phyloP scores from a whole-genome alignment of 2,888 invertebrate genomes.

The Drosophila longiperda region DNA sequence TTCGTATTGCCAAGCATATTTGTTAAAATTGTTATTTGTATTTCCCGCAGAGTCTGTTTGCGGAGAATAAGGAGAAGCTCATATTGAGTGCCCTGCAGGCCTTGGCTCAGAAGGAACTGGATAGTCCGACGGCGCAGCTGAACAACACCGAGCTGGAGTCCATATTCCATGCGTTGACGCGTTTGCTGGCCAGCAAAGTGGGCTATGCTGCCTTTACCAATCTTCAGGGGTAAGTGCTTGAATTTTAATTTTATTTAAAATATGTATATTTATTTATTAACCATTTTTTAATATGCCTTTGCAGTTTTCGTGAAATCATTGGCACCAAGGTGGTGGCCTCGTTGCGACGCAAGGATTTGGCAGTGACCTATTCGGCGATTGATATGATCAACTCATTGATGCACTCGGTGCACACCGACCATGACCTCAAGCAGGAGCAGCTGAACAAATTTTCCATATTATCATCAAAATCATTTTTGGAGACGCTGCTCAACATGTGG shows the following conservation, averaged over 20 bases:
- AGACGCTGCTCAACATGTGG: slow-evolving; percentile 97
- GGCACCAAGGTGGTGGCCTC: slow-evolving; percentile 96
- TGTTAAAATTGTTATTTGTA: neutral
- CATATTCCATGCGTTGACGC: slow-evolving; percentile 96
- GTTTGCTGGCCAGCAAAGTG: slow-evolving; percentile 98
- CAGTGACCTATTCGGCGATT: slow-evolving; percentile 97
- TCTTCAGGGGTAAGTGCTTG: slow-evolving; percentile 89
- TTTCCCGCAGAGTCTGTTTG: slow-evolving; percentile 93
- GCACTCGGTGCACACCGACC: slow-evolving; percentile 99
- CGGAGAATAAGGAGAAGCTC: slow-evolving; percentile 98
- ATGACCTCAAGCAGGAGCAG: slow-evolving; percentile 98
- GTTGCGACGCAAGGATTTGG: slow-evolving; percentile 93
- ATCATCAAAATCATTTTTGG: slow-evolving; percentile 95
- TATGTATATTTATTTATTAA: neutral
- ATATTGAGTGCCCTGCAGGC: slow-evolving; percentile 96
- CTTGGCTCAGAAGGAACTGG: slow-evolving; percentile 90
- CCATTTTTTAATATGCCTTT: neutral
- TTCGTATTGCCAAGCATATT: no score
- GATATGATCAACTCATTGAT: slow-evolving; percentile 99
- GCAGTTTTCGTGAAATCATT: slow-evolving; percentile 96
- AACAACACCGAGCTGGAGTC: slow-evolving; percentile 93
- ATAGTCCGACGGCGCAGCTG: slow-evolving; percentile 87
- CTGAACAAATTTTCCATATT: slow-evolving; percentile 98
- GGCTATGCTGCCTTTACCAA: slow-evolving; percentile 98
- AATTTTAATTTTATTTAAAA: neutral